These are phyloP conservation scores for Platypus cylindrus DNA, from an alignment of 2,888 invertebrate genomes.

Conservation along the genomic window DNA sequence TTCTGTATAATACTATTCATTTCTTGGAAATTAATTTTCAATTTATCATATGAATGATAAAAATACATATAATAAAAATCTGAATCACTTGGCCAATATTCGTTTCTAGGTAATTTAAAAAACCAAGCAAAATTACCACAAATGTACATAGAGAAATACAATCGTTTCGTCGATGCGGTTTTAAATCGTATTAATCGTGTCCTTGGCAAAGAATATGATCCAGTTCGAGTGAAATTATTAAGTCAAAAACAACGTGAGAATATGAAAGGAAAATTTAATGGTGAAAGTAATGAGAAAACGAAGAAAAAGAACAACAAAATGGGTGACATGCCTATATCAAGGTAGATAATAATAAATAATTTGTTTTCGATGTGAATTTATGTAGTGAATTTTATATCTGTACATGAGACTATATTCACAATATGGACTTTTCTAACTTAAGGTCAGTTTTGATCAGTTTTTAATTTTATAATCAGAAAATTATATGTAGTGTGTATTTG, in stretches of 20 bases:
- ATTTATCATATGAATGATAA: too few relatives aligned
- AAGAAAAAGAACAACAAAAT: conserved; percentile 28
- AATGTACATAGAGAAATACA: conserved; percentile 68
- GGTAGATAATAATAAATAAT: conserved; percentile 17
- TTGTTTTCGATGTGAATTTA: too few relatives aligned
- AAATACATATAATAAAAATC: too few relatives aligned
- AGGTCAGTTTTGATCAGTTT: too few relatives aligned
- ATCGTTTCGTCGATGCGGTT: conserved; percentile 74
- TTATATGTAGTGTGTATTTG: too few relatives aligned
- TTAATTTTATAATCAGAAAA: too few relatives aligned
- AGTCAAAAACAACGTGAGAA: conserved; percentile 42
- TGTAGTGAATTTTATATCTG: too few relatives aligned
- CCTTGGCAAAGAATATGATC: conserved; percentile 67
- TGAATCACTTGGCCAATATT: too few relatives aligned
- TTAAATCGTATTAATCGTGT: conserved; percentile 71
- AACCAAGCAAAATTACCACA: conserved; percentile 43
- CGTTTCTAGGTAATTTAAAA: conserved; percentile 22
- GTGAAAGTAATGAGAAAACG: conserved; percentile 32
- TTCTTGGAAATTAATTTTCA: too few relatives aligned
- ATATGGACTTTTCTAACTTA: too few relatives aligned
- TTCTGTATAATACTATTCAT: too few relatives aligned
- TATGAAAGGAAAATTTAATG: conserved; percentile 32
- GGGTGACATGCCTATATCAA: conserved; percentile 29
- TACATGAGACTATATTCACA: too few relatives aligned
- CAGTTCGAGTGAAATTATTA: conserved; percentile 64